Evolutionary conservation across 30 jellyfish, hydroid and myxozoan genomes (phyloP), one percentile per base, ranked within the genome.

Genomic region (Hydractinia symbiolongicarpus): DNA sequence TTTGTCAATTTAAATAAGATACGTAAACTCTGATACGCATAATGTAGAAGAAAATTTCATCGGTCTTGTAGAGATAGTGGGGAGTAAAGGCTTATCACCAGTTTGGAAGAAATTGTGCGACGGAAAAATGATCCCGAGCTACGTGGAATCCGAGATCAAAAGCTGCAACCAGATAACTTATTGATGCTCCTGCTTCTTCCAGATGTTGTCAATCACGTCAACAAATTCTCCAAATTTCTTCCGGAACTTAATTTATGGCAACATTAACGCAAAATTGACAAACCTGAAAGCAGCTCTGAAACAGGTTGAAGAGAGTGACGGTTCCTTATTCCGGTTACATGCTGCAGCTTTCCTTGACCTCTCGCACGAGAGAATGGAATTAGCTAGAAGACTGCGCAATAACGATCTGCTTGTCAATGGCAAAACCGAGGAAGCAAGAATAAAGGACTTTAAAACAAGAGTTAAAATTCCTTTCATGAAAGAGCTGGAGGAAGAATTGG

Each of bases 101-200:
- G 81, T 15, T 15, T 72, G 9, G 62, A 72, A 0, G 79, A 53
- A 76, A 21, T 50, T 5, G 44, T 76, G 50, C 10, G 58, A 6
- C 7, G 58, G 74, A 76, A 76, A 55, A 17, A 76, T 55, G 84
- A 76, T 54, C 67, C 84, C 16, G 84, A 76, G 77, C 17, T 76
- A 5, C 51, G 51, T 17, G 76, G 21, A 14, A 8, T 7, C 7
- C 50, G 80, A 50, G 61, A 50, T 76, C 84, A 76, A 76, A 16
- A 44, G 78, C 84, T 76, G 53, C 74, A 52, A 20, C 73, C 84
- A 5, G 72, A 4, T 4, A 76, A 76, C 1, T 0, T 76, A 6
- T 21, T 76, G 52, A 20, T 76, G 56, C 61, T 76, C 4, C 68
- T 76, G 16, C 61, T 76, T 6, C 71, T 76, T 53, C 83, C 84